These are phyloP conservation scores for Saguinus imperator DNA, from an alignment of 2,113 vertebrate species.

Conservation along the genomic window DNA sequence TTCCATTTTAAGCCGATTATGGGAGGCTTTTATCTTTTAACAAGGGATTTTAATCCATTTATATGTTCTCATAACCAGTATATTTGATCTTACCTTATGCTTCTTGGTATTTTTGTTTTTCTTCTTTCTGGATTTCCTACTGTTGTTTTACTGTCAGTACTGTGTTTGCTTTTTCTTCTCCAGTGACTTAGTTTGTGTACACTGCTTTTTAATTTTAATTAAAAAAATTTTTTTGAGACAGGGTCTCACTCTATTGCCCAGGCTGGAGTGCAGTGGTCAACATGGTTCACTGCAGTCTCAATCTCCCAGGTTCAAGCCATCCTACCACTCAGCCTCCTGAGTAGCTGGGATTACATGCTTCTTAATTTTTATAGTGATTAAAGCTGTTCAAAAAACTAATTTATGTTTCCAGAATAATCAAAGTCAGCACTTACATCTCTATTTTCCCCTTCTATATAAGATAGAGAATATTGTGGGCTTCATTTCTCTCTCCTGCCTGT, in stretches of 20 bases:
- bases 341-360: background rate
- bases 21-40: background rate
- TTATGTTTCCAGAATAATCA: background rate
- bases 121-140: background rate
- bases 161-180: background rate
- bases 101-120: slow-evolving; percentile 17
- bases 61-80: background rate
- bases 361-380: background rate
- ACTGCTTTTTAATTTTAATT: background rate
- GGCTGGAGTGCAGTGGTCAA: too few relatives aligned
- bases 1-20: slow-evolving; percentile 25
- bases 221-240: too few relatives aligned
- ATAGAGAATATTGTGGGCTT: background rate
- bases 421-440: background rate
- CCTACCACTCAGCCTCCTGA: too few relatives aligned
- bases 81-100: slow-evolving; percentile 13
- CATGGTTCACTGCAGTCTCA: too few relatives aligned
- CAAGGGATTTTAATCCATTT: background rate
- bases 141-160: background rate
- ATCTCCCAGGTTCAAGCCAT: too few relatives aligned
- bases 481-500: background rate
- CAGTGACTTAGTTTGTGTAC: background rate
- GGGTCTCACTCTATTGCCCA: too few relatives aligned
- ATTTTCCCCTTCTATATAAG: background rate
- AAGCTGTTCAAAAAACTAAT: background rate